These are phyloP conservation scores for Xestia sexstrigata DNA, from an alignment of 2,888 invertebrate species.

Conservation along the genomic window DNA sequence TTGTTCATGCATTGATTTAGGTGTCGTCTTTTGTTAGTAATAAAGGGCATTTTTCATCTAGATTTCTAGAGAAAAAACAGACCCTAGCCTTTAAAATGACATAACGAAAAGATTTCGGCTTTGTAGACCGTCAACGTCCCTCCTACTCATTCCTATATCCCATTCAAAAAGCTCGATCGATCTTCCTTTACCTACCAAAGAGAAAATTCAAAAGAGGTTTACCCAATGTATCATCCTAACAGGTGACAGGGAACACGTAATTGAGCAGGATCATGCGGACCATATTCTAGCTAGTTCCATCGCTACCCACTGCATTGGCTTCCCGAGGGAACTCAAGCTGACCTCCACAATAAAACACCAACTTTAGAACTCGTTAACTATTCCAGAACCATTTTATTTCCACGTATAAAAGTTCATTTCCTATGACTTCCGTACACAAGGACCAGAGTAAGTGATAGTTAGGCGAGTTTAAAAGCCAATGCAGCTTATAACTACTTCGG, in stretches of 20 bases:
- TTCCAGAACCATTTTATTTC: slow-evolving; percentile 16
- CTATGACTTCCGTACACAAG: neutral
- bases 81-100: neutral
- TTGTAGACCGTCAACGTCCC: too few species aligned
- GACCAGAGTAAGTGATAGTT: neutral
- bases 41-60: neutral
- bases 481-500: neutral
- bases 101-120: neutral
- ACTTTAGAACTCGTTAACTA: slow-evolving; percentile 23
- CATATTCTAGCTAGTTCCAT: slow-evolving; percentile 2
- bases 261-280: neutral
- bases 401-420: slow-evolving; percentile 17
- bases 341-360: slow-evolving; percentile 30
- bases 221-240: slow-evolving; percentile 28
- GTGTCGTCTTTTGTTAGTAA: neutral
- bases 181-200: slow-evolving; percentile 20
- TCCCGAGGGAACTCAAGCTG: neutral
- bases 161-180: slow-evolving; percentile 12
- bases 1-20: neutral
- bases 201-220: slow-evolving; percentile 39
- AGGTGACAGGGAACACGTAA: slow-evolving; percentile 22
- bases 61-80: neutral
- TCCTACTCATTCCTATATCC: neutral
- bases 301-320: neutral
- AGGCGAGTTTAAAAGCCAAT: neutral